Percentiles rank a stretch among this genome's conserved stretches.
Evolutionary conservation across 1,140 invertebrate genomes (phyloP).

Genomic region (Euwallacea similis): DNA sequence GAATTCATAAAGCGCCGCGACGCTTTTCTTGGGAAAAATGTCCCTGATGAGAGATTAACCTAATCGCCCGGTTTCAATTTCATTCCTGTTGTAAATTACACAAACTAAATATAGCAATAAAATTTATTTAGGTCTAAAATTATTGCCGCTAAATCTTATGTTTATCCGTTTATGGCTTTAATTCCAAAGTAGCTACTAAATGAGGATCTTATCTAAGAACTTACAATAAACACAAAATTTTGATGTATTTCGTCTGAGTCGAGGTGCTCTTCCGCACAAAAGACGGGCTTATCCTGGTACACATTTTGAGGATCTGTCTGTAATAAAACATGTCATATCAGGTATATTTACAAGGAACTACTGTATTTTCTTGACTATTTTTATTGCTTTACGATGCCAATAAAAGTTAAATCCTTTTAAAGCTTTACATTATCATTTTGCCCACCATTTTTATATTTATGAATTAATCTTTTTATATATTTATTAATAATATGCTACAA

Average conservation of each 20-base stretch:
- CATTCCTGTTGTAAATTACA: slow-evolving; percentile 26
- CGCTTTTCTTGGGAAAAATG: slow-evolving; percentile 11
- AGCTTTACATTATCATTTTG: slow-evolving; percentile 20
- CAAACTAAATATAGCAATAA: slow-evolving; percentile 27
- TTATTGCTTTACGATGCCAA: slow-evolving; percentile 37
- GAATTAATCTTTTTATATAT: slow-evolving; percentile 1
- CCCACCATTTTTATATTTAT: slow-evolving; percentile 4
- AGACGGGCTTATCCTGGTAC: slow-evolving; percentile 22
- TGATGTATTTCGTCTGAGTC: slow-evolving; percentile 17
- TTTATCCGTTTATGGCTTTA: slow-evolving; percentile 33
- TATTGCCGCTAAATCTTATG: slow-evolving; percentile 35
- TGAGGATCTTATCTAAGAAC: slow-evolving; percentile 23
- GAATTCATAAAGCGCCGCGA: too few species aligned
- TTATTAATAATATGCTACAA: neutral
- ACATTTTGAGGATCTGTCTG: slow-evolving; percentile 21
- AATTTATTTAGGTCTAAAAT: slow-evolving; percentile 29
- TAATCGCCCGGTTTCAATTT: slow-evolving; percentile 18
- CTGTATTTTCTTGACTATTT: slow-evolving; percentile 33
- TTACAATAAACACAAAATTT: slow-evolving; percentile 23
- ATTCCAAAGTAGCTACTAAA: slow-evolving; percentile 30
- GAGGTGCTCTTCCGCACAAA: slow-evolving; percentile 6
- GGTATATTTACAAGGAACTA: slow-evolving; percentile 35
- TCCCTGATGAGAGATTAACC: slow-evolving; percentile 18
- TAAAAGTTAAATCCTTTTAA: slow-evolving; percentile 37
- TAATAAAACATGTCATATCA: slow-evolving; percentile 39